phyloP scores from a whole-genome alignment of 2,797 vertebrate species.

The Emys orbicularis region DNA sequence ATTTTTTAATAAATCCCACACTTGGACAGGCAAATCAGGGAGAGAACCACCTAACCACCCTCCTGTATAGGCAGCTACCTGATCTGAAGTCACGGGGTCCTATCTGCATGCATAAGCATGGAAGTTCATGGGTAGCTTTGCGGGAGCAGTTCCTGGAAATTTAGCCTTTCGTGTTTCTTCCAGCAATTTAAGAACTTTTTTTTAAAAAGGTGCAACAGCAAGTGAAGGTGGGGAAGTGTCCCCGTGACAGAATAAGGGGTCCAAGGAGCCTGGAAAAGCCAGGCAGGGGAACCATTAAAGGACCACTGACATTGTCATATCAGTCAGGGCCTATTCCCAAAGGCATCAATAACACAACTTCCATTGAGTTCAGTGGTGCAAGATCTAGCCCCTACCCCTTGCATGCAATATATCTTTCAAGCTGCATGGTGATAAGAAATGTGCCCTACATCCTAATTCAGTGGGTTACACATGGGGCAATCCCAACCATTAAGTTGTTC shows the following conservation, averaged over 20 bases:
- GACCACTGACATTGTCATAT: conserved; percentile 45
- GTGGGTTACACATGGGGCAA: not conserved
- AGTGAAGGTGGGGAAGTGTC: not conserved
- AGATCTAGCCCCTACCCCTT: no score
- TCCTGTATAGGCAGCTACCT: not conserved
- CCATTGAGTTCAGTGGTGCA: not conserved
- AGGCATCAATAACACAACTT: conserved; percentile 48
- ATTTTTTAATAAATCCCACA: not conserved
- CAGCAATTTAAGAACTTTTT: not conserved
- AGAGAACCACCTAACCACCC: not conserved
- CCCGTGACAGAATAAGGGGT: not conserved
- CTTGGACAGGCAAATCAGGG: not conserved
- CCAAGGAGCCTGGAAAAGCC: conserved; percentile 1
- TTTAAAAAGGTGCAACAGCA: not conserved
- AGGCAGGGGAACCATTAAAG: not conserved
- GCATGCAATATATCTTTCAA: not conserved
- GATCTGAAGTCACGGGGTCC: no score
- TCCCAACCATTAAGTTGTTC: not conserved
- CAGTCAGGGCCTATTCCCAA: conserved; percentile 31
- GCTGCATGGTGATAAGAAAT: not conserved
- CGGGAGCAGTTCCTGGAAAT: not conserved
- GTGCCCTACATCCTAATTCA: not conserved
- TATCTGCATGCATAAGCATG: not conserved
- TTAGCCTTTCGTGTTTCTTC: not conserved
- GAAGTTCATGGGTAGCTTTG: not conserved